Evolutionary conservation across 2,888 invertebrate species (phyloP).

Genomic region (Lepidochrysops patricia): DNA sequence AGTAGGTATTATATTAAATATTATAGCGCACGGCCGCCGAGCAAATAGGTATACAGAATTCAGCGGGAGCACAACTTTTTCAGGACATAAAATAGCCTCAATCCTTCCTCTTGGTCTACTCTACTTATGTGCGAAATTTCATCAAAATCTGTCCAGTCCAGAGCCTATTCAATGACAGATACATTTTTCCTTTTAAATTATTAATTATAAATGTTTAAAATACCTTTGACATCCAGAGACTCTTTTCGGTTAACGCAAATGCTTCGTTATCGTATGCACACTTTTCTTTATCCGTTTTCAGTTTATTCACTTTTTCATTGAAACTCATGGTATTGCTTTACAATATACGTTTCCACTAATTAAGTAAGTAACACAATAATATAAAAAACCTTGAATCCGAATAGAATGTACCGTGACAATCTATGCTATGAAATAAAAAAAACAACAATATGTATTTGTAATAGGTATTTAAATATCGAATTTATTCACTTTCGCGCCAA

Average conservation of each 20-base stretch:
- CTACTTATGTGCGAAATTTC: too few relatives aligned
- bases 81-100: too few relatives aligned
- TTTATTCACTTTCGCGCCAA: constrained; percentile 37
- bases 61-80: too few relatives aligned
- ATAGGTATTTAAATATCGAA: constrained; percentile 12
- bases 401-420: neutral
- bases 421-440: neutral
- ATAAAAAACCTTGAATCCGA: constrained; percentile 5
- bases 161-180: too few relatives aligned
- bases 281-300: constrained; percentile 36
- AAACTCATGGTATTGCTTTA: constrained; percentile 15
- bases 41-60: too few relatives aligned
- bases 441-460: neutral
- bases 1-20: constrained; percentile 19
- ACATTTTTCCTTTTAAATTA: too few relatives aligned
- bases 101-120: too few relatives aligned
- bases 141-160: too few relatives aligned
- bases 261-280: constrained; percentile 53
- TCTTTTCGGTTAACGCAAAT: constrained; percentile 54
- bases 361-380: constrained; percentile 31
- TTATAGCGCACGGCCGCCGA: too few relatives aligned
- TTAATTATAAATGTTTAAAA: too few relatives aligned
- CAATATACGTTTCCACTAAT: constrained; percentile 17
- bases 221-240: constrained; percentile 41
- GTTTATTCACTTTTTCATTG: constrained; percentile 17